A percentile compares a stretch with the other conserved stretches of the same genome.
Evolutionary conservation across 2,888 invertebrate species (phyloP).

Genomic region (Alviniconcha strummeri): DNA sequence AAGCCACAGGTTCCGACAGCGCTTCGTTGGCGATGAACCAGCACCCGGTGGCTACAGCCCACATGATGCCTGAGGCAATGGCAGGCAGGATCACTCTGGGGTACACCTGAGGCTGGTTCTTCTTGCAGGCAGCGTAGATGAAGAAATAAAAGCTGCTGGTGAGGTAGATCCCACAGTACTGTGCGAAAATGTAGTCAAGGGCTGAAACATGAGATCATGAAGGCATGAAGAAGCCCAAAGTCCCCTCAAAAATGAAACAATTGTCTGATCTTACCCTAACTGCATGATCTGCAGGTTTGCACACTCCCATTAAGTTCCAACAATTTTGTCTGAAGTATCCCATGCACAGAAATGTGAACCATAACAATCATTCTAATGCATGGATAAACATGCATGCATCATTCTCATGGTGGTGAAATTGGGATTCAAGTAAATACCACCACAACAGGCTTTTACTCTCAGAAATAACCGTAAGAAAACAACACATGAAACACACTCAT

Average conservation of each 20-base stretch:
- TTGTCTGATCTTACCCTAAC: neutral
- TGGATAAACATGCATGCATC: too few species aligned
- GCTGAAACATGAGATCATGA: conserved; percentile 53
- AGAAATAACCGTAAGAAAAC: too few species aligned
- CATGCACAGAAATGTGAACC: too few species aligned
- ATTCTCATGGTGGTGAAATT: too few species aligned
- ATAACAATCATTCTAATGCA: too few species aligned
- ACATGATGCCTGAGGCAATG: conserved; percentile 74
- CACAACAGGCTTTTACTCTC: too few species aligned
- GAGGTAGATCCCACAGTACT: conserved; percentile 74
- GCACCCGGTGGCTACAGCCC: conserved; percentile 74
- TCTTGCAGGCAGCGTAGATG: conserved; percentile 69
- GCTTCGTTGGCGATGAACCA: conserved; percentile 76
- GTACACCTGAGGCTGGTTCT: conserved; percentile 72
- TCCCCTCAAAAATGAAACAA: neutral
- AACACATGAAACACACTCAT: too few species aligned
- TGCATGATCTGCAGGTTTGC: too few species aligned
- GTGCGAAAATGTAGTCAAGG: conserved; percentile 69
- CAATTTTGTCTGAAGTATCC: too few species aligned
- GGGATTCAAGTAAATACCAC: too few species aligned
- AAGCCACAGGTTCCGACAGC: conserved; percentile 74
- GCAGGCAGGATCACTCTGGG: conserved; percentile 73
- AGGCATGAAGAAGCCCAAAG: conserved; percentile 18
- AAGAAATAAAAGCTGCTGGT: conserved; percentile 72
- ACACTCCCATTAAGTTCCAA: too few species aligned